These are phyloP conservation scores for Malachius bipustulatus DNA, from an alignment of 2,888 invertebrate species.

Conservation along the genomic window DNA sequence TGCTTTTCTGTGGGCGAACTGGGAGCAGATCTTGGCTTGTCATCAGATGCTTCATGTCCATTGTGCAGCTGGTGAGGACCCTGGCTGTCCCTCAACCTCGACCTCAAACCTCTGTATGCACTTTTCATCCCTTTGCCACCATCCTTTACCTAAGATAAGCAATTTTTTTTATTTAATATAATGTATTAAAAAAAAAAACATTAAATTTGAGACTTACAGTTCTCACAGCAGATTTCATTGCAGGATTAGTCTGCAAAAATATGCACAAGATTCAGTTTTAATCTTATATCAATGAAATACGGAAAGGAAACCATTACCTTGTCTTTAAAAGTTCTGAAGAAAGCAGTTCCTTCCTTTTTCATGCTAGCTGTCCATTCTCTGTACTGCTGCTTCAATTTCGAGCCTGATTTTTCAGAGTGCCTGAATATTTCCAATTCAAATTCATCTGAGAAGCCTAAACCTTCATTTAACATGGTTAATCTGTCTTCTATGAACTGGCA, in stretches of 20 bases:
- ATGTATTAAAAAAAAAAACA: constrained; percentile 19
- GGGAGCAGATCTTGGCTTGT: constrained; percentile 50
- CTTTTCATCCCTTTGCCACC: constrained; percentile 64
- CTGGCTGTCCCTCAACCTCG: constrained; percentile 43
- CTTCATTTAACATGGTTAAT: constrained; percentile 83
- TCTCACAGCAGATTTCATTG: constrained; percentile 86
- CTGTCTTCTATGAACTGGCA: constrained; percentile 88
- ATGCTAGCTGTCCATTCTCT: constrained; percentile 71
- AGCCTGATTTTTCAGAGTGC: constrained; percentile 53
- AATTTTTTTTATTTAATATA: neutral
- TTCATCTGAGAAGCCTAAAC: constrained; percentile 85
- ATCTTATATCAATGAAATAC: no score
- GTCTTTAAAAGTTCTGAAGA: constrained; percentile 77
- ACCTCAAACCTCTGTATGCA: constrained; percentile 63
- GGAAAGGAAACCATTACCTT: constrained; percentile 48
- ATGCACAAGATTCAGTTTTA: constrained; percentile 5
- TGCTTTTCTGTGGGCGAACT: constrained; percentile 51
- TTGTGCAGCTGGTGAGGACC: constrained; percentile 29
- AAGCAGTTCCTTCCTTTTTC: constrained; percentile 69
- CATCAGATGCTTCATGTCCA: constrained; percentile 19
- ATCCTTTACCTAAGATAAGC: constrained; percentile 51
- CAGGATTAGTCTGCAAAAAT: constrained; percentile 77
- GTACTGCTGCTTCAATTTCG: constrained; percentile 56
- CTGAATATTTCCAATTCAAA: constrained; percentile 83
- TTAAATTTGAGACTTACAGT: constrained; percentile 83